These are phyloP conservation scores for Protosalanx chinensis DNA, from an alignment of 2,797 vertebrate genomes.

Conservation along the genomic window DNA sequence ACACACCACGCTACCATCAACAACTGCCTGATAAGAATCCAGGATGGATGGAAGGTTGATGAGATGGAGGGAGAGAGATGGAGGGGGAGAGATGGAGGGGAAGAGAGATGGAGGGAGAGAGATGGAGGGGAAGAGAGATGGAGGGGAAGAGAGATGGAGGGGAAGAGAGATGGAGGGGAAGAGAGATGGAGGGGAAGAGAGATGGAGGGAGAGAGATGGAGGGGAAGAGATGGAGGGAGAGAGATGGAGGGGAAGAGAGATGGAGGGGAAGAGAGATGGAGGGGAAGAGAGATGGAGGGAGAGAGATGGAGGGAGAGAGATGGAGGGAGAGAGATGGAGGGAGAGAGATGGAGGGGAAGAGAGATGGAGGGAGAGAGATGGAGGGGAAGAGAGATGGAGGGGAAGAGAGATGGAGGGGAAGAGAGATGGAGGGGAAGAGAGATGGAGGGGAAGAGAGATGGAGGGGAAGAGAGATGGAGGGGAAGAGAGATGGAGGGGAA, in stretches of 20 bases:
- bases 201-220: neutral
- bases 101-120: neutral
- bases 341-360: neutral
- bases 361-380: too few relatives aligned
- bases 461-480: neutral
- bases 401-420: neutral
- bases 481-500: neutral
- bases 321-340: neutral
- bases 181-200: neutral
- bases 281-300: constrained; percentile 15
- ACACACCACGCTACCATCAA: too few relatives aligned
- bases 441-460: neutral
- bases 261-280: neutral
- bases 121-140: neutral
- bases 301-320: neutral
- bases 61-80: neutral
- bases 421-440: neutral
- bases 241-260: neutral
- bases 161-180: neutral
- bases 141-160: neutral
- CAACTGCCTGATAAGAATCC: too few relatives aligned
- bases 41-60: neutral
- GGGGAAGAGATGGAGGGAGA: neutral
- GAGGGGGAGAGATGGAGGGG: neutral
- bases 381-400: neutral